phyloP scores from a whole-genome alignment of 2,113 vertebrate genomes.

The Bufo bufo region DNA sequence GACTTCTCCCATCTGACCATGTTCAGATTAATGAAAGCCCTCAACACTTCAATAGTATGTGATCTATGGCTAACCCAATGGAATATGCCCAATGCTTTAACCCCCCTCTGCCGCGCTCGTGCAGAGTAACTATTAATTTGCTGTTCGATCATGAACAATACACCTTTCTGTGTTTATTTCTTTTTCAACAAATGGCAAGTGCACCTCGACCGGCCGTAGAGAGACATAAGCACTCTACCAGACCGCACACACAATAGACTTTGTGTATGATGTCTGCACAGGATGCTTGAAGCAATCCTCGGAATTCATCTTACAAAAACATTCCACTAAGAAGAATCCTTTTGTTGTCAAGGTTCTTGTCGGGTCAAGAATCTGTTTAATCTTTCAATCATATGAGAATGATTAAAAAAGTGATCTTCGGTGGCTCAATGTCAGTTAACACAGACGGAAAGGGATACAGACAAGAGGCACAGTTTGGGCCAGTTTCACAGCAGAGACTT shows the following conservation, averaged over 20 bases:
- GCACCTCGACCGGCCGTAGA: neutral
- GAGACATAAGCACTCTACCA: neutral
- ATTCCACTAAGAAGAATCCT: constrained; percentile 41
- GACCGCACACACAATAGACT: constrained; percentile 23
- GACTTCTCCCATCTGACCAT: neutral
- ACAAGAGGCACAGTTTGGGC: neutral
- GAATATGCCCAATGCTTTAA: neutral
- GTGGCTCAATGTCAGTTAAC: constrained; percentile 26
- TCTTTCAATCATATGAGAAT: constrained; percentile 51
- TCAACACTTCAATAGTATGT: neutral
- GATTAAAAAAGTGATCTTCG: constrained; percentile 38
- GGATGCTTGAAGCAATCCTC: constrained; percentile 23
- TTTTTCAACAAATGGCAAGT: neutral
- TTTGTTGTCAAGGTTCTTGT: constrained; percentile 51
- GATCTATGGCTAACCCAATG: neutral
- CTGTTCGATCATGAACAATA: neutral
- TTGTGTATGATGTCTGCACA: constrained; percentile 32
- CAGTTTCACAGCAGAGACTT: constrained; percentile 14
- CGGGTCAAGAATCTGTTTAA: constrained; percentile 51
- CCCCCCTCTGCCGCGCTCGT: neutral
- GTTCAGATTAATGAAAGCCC: neutral
- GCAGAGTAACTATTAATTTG: neutral
- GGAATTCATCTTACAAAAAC: constrained; percentile 35
- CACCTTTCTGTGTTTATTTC: constrained; percentile 6
- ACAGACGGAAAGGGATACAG: neutral